Evolutionary conservation across 2,797 vertebrate genomes (phyloP), one percentile per base, ranked within the genome.

Genomic region (Momotus momota): DNA sequence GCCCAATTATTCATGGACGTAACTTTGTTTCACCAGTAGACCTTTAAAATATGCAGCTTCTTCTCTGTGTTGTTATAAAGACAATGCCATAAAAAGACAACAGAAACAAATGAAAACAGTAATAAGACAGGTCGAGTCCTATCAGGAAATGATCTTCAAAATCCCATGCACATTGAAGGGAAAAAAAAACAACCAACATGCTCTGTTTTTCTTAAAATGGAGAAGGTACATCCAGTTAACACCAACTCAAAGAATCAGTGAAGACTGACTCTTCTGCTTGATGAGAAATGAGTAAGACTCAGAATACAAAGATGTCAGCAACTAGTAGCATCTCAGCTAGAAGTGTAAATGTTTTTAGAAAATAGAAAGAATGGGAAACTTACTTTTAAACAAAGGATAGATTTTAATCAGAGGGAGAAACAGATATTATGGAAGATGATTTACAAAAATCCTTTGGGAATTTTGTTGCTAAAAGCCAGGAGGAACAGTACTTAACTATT

Each of bases 291-390:
- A 85, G 86, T 86, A 83, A 94, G 90, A 91, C 52, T 86, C 48
- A 41, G 92, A 93, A 84, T 86, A 93, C 94, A 94, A 93, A 96
- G 90, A 85, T 91, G 79, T 86, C 89, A 84, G 70, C 91, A 94
- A 88, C 97, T 95, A 96, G 79, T 67, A 84, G 61, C 62, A 91
- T 75, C 66, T 93, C 74, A 78, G 41, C 77, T 74, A 81, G 79
- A 91, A 71, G 18, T 57, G 31, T 70, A 90, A 71, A 61, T 87
- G 95, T 84, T 89, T 85, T 90, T 79, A 90, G 90, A 95, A 87
- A 89, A 40, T 25, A 40, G 73, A 52, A 77, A 55, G 60, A 74
- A 93, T 75, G 26, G 7, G 22, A 51, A 72, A 51, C 38, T 90
- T 88, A 86, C 70, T 88, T 94, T 93, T 90, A 80, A 86, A 81